phyloP scores from a whole-genome alignment of 2,113 vertebrate species.

The Macquaria australasica region DNA sequence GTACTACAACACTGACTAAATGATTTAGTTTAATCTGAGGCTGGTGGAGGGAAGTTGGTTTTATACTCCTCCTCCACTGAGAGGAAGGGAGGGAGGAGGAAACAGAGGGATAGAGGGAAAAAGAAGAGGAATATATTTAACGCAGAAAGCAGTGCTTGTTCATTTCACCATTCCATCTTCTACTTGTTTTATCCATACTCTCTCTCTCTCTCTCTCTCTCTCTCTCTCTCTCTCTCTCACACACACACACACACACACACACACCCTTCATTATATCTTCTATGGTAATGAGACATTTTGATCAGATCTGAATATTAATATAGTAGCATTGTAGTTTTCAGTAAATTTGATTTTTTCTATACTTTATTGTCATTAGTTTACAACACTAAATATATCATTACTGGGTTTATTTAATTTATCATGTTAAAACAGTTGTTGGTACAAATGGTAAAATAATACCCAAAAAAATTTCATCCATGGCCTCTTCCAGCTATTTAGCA shows the following conservation, averaged over 20 bases:
- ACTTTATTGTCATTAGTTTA: not conserved
- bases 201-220: not conserved
- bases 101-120: not conserved
- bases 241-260: not conserved
- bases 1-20: conserved; percentile 51
- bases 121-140: not conserved
- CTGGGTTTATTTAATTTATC: not conserved
- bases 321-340: not conserved
- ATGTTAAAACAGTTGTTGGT: not conserved
- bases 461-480: not conserved
- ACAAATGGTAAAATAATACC: not conserved
- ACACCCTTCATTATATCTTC: not conserved
- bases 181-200: not conserved
- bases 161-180: not conserved
- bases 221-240: not conserved
- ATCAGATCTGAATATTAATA: not conserved
- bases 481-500: not conserved
- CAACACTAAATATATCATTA: not conserved
- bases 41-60: conserved; percentile 15
- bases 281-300: not conserved
- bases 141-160: not conserved
- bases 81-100: not conserved
- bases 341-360: too few relatives aligned
- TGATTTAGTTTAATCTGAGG: conserved; percentile 50
- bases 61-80: conserved; percentile 1